Evolutionary conservation across 2,888 invertebrate genomes (phyloP).

Genomic region (Metallyticus violacea): DNA sequence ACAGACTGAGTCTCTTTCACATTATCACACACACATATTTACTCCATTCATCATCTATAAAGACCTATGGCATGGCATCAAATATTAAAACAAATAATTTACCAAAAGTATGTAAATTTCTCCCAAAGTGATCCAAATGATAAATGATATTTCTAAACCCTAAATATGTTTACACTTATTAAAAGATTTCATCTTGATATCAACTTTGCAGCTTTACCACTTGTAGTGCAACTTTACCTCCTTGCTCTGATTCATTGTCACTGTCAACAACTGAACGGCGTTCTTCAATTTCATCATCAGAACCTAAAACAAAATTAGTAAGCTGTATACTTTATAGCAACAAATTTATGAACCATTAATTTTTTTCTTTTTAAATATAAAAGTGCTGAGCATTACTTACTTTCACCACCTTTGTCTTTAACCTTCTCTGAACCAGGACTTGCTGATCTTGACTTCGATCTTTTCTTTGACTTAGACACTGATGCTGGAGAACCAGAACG

Average conservation of each 20-base stretch:
- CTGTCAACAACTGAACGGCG: slow-evolving; percentile 40
- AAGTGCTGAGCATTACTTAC: neutral
- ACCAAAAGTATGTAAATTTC: no score
- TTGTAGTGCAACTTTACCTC: no score
- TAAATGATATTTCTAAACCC: no score
- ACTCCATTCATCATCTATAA: no score
- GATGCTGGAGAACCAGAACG: neutral
- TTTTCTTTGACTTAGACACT: neutral
- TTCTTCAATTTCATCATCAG: slow-evolving; percentile 38
- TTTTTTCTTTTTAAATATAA: neutral
- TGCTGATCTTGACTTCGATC: slow-evolving; percentile 15
- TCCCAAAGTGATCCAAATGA: no score
- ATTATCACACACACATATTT: no score
- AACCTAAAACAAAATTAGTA: slow-evolving; percentile 16
- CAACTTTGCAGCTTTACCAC: no score
- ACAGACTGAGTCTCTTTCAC: no score
- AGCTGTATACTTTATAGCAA: neutral
- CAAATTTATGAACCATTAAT: neutral
- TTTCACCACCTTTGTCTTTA: neutral
- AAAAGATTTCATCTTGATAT: neutral
- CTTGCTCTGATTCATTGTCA: slow-evolving; percentile 37
- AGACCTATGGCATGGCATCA: no score
- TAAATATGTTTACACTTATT: no score
- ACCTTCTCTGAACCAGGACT: neutral
- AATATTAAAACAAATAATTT: no score